Evolutionary conservation across 2,888 invertebrate genomes (phyloP).

Genomic region (Caenorhabditis sp.): DNA sequence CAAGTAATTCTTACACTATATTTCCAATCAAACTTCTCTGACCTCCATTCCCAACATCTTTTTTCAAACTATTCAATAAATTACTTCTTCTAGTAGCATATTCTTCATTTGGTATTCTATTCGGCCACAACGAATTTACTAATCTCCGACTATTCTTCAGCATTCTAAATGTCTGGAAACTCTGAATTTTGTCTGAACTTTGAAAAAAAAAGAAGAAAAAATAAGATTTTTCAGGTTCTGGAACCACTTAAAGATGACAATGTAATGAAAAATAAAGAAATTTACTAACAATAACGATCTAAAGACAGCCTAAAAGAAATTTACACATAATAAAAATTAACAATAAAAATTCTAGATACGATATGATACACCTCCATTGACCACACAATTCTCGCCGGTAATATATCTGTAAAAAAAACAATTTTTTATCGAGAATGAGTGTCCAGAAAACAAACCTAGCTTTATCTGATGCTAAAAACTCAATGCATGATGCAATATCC

Average conservation of each 20-base stretch:
- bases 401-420: conserved; percentile 51
- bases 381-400: conserved; percentile 61
- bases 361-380: conserved; percentile 64
- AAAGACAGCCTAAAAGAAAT: not conserved
- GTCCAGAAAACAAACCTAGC: conserved; percentile 26
- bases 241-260: not conserved
- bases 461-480: conserved; percentile 57
- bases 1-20: not conserved
- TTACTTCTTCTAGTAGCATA: conserved; percentile 29
- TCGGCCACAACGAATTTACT: conserved; percentile 22
- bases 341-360: conserved; percentile 41
- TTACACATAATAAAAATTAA: not conserved
- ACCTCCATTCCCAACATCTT: conserved; percentile 28
- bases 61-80: conserved; percentile 28
- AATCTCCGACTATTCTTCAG: conserved; percentile 18
- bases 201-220: conserved; percentile 7
- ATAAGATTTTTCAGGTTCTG: conserved; percentile 7
- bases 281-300: not conserved
- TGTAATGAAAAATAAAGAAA: not conserved
- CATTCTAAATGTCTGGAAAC: conserved; percentile 15
- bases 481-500: conserved; percentile 56
- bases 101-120: conserved; percentile 34
- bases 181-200: not conserved
- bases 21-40: not conserved
- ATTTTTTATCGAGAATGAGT: not conserved